Conservation (phyloP, 2,888 invertebrate species). For the Leptopilina myrica region DNA sequence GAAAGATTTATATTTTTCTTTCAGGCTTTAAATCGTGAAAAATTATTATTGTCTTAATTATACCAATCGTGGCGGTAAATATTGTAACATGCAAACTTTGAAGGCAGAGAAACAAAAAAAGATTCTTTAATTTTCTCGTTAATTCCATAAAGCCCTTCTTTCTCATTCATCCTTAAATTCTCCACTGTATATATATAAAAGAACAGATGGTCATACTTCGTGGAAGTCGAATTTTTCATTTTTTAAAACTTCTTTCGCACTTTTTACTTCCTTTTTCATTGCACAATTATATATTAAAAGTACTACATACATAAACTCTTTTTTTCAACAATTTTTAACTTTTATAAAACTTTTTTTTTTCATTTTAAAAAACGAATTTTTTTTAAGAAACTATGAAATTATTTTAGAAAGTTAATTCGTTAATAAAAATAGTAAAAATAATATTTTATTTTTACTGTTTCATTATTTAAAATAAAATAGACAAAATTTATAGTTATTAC, state of each 20-base stretch:
- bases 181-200: neutral
- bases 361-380: no score
- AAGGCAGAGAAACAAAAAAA: neutral
- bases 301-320: neutral
- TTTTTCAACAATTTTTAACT: neutral
- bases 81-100: neutral
- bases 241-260: neutral
- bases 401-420: no score
- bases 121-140: constrained; percentile 27
- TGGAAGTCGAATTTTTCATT: constrained; percentile 12
- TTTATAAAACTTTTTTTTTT: no score
- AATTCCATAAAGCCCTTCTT: neutral
- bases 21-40: neutral
- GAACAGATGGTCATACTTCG: constrained; percentile 15
- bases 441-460: no score
- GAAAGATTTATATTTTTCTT: constrained; percentile 4
- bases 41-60: neutral
- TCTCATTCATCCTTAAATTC: constrained; percentile 29
- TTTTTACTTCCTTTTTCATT: neutral
- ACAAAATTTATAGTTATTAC: no score
- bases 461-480: no score
- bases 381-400: no score
- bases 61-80: constrained; percentile 9
- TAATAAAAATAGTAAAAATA: no score
- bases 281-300: neutral